Evolutionary conservation across 2,888 invertebrate species (phyloP), one percentile per base, ranked within the genome.

Genomic region (Linyphia triangularis): DNA sequence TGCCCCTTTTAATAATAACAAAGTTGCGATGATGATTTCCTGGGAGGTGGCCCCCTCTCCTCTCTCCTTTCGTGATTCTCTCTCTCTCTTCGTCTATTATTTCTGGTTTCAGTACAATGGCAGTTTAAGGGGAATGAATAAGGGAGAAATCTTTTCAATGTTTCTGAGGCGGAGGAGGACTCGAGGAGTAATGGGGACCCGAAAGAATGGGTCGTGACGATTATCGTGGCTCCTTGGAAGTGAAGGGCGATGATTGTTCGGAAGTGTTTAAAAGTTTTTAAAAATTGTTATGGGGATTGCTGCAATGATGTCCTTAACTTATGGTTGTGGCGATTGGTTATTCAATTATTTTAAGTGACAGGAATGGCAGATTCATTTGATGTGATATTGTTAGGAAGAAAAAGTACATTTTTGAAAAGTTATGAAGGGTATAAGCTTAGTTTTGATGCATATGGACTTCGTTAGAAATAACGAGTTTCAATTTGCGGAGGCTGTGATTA

Each of bases 1-100:
- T 69, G 61, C 72, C 72, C 78, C 86, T 75, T 88, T 88, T 88
- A 88, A 88, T 88, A 88, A 88, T 88, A 88, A 88, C 86, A 88
- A 88, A 88, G 86, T 88, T 88, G 86, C 77, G 73, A 81, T 81
- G 86, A 88, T 88, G 86, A 88, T 88, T 81, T 81, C 73, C 75
- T 73, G 83, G 63, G 79, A 86, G 79, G 28, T 72, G 43, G 59
- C 37, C 59, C 40, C 65, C 30, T 30, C 59, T 24, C 77, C 28
- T 33, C 72, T 40, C 28, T n/a, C 81, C 26, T 22, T 57, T 67
- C 69, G 37, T 65, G 24, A 37, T 30, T 75, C 63, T 33, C 28
- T 63, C 77, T 33, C 40, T 61, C 81, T 37, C 28, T 70, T 79
- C 75, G 43, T 77, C 70, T 81, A 83, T 89, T 78, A 72, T 79